A percentile compares a stretch with the other conserved stretches of the same genome.
phyloP scores from a whole-genome alignment of 1,140 invertebrate species.

The Wasmannia auropunctata region DNA sequence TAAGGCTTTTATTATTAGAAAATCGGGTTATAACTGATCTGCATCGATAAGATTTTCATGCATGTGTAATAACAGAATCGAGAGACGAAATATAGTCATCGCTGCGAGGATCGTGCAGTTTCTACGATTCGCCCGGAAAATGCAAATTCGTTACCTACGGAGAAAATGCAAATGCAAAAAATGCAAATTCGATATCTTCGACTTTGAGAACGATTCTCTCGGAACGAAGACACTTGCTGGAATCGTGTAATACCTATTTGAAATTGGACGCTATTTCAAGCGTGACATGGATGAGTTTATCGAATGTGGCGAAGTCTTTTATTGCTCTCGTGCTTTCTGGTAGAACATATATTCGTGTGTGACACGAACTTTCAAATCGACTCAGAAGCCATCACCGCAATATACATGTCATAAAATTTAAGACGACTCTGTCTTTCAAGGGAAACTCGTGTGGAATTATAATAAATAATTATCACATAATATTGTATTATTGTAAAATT shows the following conservation, averaged over 20 bases:
- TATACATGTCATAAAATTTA: background rate
- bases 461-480: background rate
- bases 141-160: constrained; percentile 22
- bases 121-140: constrained; percentile 17
- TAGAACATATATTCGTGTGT: background rate
- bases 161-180: constrained; percentile 53
- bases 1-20: background rate
- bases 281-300: constrained; percentile 58
- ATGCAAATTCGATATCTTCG: constrained; percentile 55
- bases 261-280: constrained; percentile 63
- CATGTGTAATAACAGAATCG: background rate
- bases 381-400: background rate
- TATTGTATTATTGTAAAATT: background rate
- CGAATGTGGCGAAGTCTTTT: constrained; percentile 21
- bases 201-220: constrained; percentile 49
- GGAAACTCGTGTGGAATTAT: background rate
- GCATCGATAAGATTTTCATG: constrained; percentile 32
- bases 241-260: constrained; percentile 49
- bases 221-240: background rate
- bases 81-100: constrained; percentile 10
- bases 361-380: constrained; percentile 3
- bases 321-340: constrained; percentile 17
- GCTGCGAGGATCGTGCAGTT: background rate
- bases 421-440: background rate
- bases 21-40: background rate